Percentiles rank a stretch among this genome's conserved stretches.
Evolutionary conservation across 2,113 vertebrate genomes (phyloP).

Genomic region (Arothron firmamentum): DNA sequence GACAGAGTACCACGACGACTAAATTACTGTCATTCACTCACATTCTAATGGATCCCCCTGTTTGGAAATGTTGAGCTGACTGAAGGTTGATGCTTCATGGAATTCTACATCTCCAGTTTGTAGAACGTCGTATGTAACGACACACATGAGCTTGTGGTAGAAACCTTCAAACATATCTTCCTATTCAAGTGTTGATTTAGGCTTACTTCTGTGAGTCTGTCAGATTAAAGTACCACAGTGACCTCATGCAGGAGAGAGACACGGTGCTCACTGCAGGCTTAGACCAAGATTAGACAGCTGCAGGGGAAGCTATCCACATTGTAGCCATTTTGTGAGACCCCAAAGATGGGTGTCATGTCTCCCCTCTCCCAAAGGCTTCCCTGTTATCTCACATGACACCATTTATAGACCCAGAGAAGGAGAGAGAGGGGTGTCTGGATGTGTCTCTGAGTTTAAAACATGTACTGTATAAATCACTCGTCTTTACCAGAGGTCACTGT

Average conservation of each 20-base stretch:
- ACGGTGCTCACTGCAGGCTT: conserved; percentile 49
- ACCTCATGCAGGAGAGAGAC: conserved; percentile 50
- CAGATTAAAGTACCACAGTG: conserved; percentile 52
- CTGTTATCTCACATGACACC: conserved; percentile 62
- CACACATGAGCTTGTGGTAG: too few species aligned
- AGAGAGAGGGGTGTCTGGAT: conserved; percentile 14
- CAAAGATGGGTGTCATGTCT: conserved; percentile 58
- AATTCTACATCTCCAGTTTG: neutral
- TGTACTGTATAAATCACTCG: conserved; percentile 70
- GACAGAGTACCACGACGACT: conserved; percentile 27
- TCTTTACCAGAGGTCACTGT: conserved; percentile 67
- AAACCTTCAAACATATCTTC: conserved; percentile 6
- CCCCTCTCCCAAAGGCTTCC: conserved; percentile 56
- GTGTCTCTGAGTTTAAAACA: conserved; percentile 56
- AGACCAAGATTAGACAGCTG: conserved; percentile 63
- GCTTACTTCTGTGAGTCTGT: conserved; percentile 44
- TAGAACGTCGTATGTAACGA: neutral
- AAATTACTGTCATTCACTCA: neutral
- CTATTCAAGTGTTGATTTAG: conserved; percentile 67
- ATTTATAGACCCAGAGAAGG: conserved; percentile 48
- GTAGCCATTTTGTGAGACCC: conserved; percentile 66
- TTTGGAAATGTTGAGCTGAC: neutral
- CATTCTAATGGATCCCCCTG: neutral
- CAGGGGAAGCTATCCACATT: conserved; percentile 60
- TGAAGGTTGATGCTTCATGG: neutral